phyloP scores from a whole-genome alignment of 2,888 invertebrate species.

The Phrixothrix hirtus region DNA sequence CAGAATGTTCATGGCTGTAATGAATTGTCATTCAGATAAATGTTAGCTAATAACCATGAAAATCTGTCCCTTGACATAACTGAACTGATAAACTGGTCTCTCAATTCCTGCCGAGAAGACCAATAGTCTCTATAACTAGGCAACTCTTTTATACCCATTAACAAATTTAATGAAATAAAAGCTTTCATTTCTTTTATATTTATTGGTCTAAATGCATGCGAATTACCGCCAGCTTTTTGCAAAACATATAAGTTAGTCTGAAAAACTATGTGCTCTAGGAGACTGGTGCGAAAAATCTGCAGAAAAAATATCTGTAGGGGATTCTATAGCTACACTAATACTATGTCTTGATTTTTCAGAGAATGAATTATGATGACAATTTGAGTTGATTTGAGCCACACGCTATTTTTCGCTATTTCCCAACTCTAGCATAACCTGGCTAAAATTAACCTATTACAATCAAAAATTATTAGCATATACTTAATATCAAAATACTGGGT shows the following conservation, averaged over 20 bases:
- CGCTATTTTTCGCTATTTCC: too few species aligned
- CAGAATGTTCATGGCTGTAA: not conserved
- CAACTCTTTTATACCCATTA: not conserved
- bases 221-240: not conserved
- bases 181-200: not conserved
- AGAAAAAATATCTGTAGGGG: not conserved
- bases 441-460: too few species aligned
- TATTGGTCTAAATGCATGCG: not conserved
- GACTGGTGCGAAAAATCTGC: not conserved
- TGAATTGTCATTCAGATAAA: not conserved
- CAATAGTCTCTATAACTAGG: not conserved
- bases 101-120: not conserved
- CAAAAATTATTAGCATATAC: too few species aligned
- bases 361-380: too few species aligned
- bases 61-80: not conserved
- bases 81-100: not conserved
- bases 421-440: too few species aligned
- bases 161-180: not conserved
- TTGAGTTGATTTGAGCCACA: too few species aligned
- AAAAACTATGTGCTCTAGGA: not conserved
- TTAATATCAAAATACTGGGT: too few species aligned
- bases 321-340: too few species aligned
- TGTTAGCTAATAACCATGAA: not conserved
- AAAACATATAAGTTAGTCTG: not conserved
- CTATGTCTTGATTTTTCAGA: too few species aligned